phyloP scores from a whole-genome alignment of 2,888 invertebrate species.

The Galeruca laticollis region DNA sequence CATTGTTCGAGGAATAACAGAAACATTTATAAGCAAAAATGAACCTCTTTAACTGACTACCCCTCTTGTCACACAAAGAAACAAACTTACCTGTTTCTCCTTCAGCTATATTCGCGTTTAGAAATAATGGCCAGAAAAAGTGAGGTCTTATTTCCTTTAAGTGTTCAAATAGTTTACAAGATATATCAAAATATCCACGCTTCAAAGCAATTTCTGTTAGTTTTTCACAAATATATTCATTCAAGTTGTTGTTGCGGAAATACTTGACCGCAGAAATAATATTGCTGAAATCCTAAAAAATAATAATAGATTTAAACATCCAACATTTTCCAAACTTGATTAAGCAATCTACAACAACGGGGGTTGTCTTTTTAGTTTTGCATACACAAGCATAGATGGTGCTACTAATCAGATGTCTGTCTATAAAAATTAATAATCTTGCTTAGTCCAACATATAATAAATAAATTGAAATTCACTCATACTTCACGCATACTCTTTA shows the following conservation, averaged over 20 bases:
- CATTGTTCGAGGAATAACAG: background rate
- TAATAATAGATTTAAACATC: conserved; percentile 37
- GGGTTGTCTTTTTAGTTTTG: no score
- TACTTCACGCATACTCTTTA: no score
- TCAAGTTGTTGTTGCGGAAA: conserved; percentile 67
- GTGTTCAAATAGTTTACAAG: conserved; percentile 66
- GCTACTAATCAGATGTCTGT: no score
- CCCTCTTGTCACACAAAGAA: no score
- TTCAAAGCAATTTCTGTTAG: conserved; percentile 68
- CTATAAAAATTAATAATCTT: no score
- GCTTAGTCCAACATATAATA: no score
- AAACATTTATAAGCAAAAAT: no score
- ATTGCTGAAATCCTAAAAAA: conserved; percentile 66
- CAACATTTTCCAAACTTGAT: background rate
- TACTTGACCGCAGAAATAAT: conserved; percentile 67
- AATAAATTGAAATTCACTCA: no score
- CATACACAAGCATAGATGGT: no score
- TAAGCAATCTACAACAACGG: no score
- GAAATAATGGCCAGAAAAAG: conserved; percentile 76
- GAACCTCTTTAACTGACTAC: no score
- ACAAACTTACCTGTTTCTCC: conserved; percentile 73
- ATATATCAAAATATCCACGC: conserved; percentile 66
- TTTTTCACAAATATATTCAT: conserved; percentile 64
- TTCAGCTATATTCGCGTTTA: conserved; percentile 67
- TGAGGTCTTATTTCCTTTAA: conserved; percentile 68